A percentile compares a stretch with the other conserved stretches of the same genome.
These are phyloP conservation scores for Callopanchax toddi DNA, from an alignment of 2,113 vertebrate species.

Conservation along the genomic window DNA sequence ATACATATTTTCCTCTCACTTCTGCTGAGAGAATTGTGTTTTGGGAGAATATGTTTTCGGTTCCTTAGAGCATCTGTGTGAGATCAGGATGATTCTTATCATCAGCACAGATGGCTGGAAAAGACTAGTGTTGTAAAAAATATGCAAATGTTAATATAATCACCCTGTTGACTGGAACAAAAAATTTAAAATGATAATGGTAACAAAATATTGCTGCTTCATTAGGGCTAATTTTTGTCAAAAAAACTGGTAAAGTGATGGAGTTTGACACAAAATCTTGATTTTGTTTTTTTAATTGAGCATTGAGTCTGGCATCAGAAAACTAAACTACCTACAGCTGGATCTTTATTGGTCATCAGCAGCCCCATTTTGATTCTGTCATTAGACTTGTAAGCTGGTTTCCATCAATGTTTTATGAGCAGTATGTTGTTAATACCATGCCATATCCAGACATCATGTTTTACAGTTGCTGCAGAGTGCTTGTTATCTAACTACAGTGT, in stretches of 20 bases:
- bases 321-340: not conserved
- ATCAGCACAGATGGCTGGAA: not conserved
- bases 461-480: conserved; percentile 11
- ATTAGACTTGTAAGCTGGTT: not conserved
- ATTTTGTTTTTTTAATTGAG: not conserved
- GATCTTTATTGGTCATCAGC: not conserved
- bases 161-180: not conserved
- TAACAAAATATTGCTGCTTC: not conserved
- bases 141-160: not conserved
- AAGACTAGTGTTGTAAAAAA: not conserved
- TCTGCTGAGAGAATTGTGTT: conserved; percentile 3
- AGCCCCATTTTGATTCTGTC: not conserved
- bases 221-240: not conserved
- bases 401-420: conserved; percentile 21
- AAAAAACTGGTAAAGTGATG: not conserved
- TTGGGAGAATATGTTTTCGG: not conserved
- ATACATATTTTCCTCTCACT: not conserved
- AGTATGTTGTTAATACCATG: conserved; percentile 13
- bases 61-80: not conserved
- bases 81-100: conserved; percentile 2
- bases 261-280: not conserved
- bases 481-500: conserved; percentile 26
- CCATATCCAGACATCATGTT: conserved; percentile 9
- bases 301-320: not conserved
- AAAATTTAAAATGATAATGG: not conserved